Evolutionary conservation across 2,888 invertebrate species (phyloP), one percentile per base, ranked within the genome.

Genomic region (Tiphia femorata): DNA sequence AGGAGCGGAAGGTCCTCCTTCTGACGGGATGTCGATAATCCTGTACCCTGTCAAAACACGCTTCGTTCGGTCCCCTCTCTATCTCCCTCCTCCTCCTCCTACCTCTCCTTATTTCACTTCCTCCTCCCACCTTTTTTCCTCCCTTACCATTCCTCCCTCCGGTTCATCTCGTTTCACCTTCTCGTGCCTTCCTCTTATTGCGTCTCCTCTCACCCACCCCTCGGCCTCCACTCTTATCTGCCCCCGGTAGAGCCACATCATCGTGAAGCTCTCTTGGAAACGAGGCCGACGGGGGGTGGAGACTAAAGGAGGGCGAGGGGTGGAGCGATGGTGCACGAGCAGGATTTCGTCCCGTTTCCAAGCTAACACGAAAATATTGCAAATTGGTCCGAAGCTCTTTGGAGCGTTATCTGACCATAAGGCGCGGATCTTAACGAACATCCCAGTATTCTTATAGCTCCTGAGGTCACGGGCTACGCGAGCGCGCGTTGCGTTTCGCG

Each of bases 341-440:
- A 58, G 59, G 60, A 64, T 55, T 56, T 61, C 53, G 38, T 25
- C 60, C 58, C 62, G 65, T 64, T 62, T 48, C 57, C 19, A 38
- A 51, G 59, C 67, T 74, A 75, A 75, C 74, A 65, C 60, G 67
- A 76, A 75, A 73, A 75, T 75, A 75, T 73, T 75, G 76, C 70
- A 76, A 74, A 75, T 76, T 76, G 76, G 64, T 63, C 63, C 51
- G 55, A 27, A 55, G 52, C 48, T 44, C 47, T 37, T 58, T 47
- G 53, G 46, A 53, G 46, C 56, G 61, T 58, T 62, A 62, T 64
- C 69, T 30, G 56, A 40, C 57, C 53, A 40, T 25, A 41, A 49
- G 49, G 40, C 29, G 29, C 21, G 16, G 40, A 44, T 35, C 51
- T 33, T 41, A 30, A 44, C 38, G 19, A 41, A 29, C 14, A 30